Base-by-base conservation (phyloP, 1,140 invertebrate genomes). In the Copidosoma floridanum region DNA sequence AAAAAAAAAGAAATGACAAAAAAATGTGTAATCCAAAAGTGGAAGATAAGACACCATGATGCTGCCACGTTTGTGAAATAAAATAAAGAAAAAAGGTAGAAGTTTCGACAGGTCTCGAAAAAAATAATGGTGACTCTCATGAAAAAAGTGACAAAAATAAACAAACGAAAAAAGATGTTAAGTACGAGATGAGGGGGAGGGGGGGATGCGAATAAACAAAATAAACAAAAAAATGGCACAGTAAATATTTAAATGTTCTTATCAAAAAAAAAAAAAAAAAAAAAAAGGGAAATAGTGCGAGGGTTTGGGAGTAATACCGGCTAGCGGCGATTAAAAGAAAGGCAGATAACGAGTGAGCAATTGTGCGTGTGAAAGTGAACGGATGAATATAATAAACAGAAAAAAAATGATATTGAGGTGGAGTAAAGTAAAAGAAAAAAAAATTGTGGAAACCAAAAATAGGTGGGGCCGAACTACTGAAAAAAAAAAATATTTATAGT, bases 401-500 rank as follows among this genome's bases (percentile, higher is more conserved):
- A 43, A 52, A 20, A 47, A 52, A 47, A 46, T n/a, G 50, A 64
- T 65, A 71, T 65, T 57, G 64, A 61, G 66, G 62, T 26, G 61
- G 18, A 24, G 51, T 50, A 59, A n/a, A n/a, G n/a, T 44, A 61
- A 54, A 48, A 68, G 61, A 58, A 60, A 56, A 61, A 70, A 67
- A 67, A 67, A 71, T 65, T 64, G 69, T 64, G 66, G 69, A 70
- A 69, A 69, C 69, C 69, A 71, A 71, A n/a, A 76, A 68, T 70
- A 72, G 69, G 71, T 70, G 72, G 73, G 77, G 75, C 75, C 75
- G 76, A 76, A 78, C 75, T 78, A 78, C 70, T 77, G 73, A 79
- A n/a, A n/a, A n/a, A n/a, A n/a, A 74, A 61, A 68, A 79, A 78
- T 78, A 81, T 79, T 80, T 80, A 80, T 77, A 78, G 77, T 81